Evolutionary conservation across 2,797 vertebrate genomes (phyloP).

Genomic region (Enteromius viviparus): DNA sequence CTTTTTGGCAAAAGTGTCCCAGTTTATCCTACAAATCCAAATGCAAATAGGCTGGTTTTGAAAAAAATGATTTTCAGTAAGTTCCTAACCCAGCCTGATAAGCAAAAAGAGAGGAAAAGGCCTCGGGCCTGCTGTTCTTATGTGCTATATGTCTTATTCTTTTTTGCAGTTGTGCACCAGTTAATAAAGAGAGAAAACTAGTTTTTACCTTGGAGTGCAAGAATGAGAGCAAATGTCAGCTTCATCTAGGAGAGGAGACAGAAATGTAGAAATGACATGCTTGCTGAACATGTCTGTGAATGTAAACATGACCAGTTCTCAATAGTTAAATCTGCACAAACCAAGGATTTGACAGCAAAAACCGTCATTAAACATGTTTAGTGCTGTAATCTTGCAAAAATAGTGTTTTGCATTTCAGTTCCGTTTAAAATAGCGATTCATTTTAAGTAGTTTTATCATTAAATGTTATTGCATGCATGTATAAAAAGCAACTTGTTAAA

Average conservation of each 20-base stretch:
- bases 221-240: slow-evolving; percentile 71
- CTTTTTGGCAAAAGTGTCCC: not conserved
- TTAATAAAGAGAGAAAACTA: not conserved
- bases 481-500: not conserved
- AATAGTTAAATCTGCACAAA: not conserved
- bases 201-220: slow-evolving; percentile 80
- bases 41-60: not conserved
- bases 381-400: not conserved
- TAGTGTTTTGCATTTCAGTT: not conserved
- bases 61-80: too few species aligned
- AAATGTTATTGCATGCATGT: slow-evolving; percentile 16
- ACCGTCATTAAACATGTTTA: not conserved
- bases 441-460: not conserved
- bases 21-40: not conserved
- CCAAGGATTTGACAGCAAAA: not conserved
- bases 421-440: not conserved
- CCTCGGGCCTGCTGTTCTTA: not conserved
- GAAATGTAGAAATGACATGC: not conserved
- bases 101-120: not conserved
- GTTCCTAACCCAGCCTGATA: not conserved
- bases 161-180: slow-evolving; percentile 4
- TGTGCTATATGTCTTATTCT: not conserved
- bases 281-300: not conserved
- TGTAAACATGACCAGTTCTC: not conserved
- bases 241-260: slow-evolving; percentile 64